phyloP scores from a whole-genome alignment of 2,113 vertebrate species.

The Rhabdomys dilectus region DNA sequence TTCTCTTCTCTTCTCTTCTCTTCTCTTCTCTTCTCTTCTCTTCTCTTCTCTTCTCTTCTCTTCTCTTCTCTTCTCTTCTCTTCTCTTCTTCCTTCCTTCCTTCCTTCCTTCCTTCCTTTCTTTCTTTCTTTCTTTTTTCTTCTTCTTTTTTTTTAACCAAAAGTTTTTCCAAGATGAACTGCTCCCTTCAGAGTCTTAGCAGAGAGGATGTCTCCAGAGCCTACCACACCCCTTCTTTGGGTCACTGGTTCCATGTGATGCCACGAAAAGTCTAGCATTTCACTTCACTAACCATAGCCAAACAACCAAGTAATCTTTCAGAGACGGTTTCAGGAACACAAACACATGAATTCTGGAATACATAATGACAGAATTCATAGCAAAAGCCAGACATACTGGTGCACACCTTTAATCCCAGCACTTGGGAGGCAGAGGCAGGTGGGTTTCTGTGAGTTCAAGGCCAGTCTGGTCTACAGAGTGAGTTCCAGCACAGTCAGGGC shows the following conservation, averaged over 20 bases:
- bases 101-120: too few relatives aligned
- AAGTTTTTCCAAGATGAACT: background rate
- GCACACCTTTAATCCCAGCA: background rate
- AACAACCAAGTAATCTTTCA: background rate
- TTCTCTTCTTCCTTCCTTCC: too few relatives aligned
- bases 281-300: background rate
- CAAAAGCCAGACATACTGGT: background rate
- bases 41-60: too few relatives aligned
- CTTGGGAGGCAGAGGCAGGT: background rate
- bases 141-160: background rate
- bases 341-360: background rate
- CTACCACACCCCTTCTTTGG: slow-evolving; percentile 9
- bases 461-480: background rate
- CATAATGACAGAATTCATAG: background rate
- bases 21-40: too few relatives aligned
- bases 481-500: background rate
- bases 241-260: background rate
- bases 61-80: too few relatives aligned
- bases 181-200: background rate
- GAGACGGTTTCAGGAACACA: background rate
- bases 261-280: background rate
- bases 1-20: too few relatives aligned
- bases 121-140: too few relatives aligned
- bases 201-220: background rate
- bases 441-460: background rate